Conservation (phyloP, 2,888 invertebrate species). For the Lochmaea crataegi region DNA sequence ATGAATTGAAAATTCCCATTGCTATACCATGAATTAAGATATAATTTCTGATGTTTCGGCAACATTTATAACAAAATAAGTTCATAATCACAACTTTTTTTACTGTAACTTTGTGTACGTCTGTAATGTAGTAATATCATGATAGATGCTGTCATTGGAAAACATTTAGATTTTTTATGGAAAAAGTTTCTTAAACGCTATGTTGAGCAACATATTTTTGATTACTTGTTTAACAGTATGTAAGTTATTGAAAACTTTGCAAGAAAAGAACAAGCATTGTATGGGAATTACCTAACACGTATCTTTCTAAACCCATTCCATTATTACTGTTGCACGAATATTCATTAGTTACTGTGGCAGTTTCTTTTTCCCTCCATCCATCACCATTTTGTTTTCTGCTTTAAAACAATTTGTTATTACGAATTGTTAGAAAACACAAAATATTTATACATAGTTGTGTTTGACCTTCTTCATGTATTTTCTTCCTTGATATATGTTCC, state of each 20-base stretch:
- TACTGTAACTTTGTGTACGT: too few species aligned
- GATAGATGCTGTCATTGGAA: too few species aligned
- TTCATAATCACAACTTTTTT: too few species aligned
- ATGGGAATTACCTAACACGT: background rate
- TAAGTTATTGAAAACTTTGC: background rate
- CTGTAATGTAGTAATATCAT: too few species aligned
- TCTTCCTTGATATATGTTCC: background rate
- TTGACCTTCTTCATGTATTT: background rate
- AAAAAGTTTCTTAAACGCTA: too few species aligned
- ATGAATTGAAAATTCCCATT: too few species aligned
- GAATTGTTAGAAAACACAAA: background rate
- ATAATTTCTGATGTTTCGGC: too few species aligned
- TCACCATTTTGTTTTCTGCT: background rate
- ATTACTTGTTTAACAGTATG: too few species aligned
- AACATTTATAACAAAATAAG: too few species aligned
- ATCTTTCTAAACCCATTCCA: background rate
- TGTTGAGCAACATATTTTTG: background rate
- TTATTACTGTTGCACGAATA: slow-evolving; percentile 2
- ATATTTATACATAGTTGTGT: slow-evolving; percentile 4
- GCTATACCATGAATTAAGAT: too few species aligned
- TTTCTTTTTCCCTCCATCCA: background rate
- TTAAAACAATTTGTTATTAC: background rate
- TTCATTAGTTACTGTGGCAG: background rate
- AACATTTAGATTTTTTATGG: too few species aligned
- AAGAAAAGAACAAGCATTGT: background rate